Evolutionary conservation across 1,140 invertebrate genomes (phyloP), one percentile per base, ranked within the genome.

Genomic region (Papilio polyxenes): DNA sequence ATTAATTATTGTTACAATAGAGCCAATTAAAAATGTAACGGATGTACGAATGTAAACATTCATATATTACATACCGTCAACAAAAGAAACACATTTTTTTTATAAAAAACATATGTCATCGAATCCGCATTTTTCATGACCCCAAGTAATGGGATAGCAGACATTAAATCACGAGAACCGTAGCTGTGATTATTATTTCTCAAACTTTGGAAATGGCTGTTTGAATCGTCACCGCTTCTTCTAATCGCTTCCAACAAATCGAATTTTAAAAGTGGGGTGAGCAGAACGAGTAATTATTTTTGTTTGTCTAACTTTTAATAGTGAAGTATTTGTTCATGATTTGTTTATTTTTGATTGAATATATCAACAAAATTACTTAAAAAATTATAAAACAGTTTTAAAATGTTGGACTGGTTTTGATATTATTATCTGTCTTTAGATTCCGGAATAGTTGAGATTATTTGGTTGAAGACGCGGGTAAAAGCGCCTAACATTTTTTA

Each of bases 231-330:
- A 31, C 59, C n/a, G 59, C 65, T 72, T 37, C 65, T 72, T 72
- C 65, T 72, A 72, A 72, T 72, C 65, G 65, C 65, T 72, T 72
- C 65, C 11, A 72, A 40, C 65, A 72, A 72, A 72, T 72, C 65
- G 65, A 75, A 75, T 75, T 75, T 75, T 75, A 75, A 49, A 72
- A 72, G 65, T 72, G 65, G 65, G 65, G 65, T 72, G 65, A 72
- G 65, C 65, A 72, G 65, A 37, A 37, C 13, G 13, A 72, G 62
- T 23, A 65, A 31, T 72, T 72, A 37, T 72, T 23, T 10, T 69
- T 37, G 23, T 69, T 69, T 69, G 23, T 62, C 59, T 62, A 69
- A 69, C 20, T 69, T 69, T 65, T 69, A 69, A 23, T 10, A 69
- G 9, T 37, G 31, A 31, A 69, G 23, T 11, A 65, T 31, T 31